A percentile compares a stretch with the other conserved stretches of the same genome.
These are phyloP conservation scores for Ormyrus rosae DNA, from an alignment of 2,888 invertebrate species.

Conservation along the genomic window DNA sequence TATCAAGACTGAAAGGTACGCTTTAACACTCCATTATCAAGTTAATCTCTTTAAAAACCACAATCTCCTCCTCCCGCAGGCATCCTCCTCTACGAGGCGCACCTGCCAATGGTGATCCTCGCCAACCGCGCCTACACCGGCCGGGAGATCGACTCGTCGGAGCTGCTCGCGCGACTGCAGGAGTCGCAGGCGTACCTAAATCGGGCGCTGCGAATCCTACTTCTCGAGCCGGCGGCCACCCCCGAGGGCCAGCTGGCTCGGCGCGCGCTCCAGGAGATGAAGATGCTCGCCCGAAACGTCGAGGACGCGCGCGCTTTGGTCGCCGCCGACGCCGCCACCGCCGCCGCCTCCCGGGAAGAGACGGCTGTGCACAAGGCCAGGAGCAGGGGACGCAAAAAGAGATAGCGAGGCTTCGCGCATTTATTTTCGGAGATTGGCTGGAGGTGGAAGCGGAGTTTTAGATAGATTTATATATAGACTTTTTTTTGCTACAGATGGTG, in stretches of 20 bases:
- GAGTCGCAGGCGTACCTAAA: conserved; percentile 80
- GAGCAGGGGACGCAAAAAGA: no score
- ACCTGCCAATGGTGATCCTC: conserved; percentile 81
- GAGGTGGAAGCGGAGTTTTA: no score
- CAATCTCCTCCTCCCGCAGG: conserved; percentile 74
- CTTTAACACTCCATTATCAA: not conserved
- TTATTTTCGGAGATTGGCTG: no score
- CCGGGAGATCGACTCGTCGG: conserved; percentile 78
- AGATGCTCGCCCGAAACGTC: conserved; percentile 79
- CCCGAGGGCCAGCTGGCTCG: conserved; percentile 85
- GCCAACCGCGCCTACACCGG: conserved; percentile 81
- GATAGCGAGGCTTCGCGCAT: no score
- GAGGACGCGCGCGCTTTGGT: conserved; percentile 60
- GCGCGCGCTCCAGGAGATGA: conserved; percentile 82
- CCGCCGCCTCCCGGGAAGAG: not conserved
- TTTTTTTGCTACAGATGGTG: no score
- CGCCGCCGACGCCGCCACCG: no score
- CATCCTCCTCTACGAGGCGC: conserved; percentile 86
- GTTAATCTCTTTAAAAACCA: not conserved
- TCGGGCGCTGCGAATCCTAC: conserved; percentile 81
- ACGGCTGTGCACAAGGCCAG: not conserved
- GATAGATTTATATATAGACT: no score
- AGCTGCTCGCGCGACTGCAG: conserved; percentile 78
- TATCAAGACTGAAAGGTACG: conserved; percentile 82
- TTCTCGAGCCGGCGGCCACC: conserved; percentile 84